Evolutionary conservation across 2,113 vertebrate genomes (phyloP).

Genomic region (Notechis scutatus): DNA sequence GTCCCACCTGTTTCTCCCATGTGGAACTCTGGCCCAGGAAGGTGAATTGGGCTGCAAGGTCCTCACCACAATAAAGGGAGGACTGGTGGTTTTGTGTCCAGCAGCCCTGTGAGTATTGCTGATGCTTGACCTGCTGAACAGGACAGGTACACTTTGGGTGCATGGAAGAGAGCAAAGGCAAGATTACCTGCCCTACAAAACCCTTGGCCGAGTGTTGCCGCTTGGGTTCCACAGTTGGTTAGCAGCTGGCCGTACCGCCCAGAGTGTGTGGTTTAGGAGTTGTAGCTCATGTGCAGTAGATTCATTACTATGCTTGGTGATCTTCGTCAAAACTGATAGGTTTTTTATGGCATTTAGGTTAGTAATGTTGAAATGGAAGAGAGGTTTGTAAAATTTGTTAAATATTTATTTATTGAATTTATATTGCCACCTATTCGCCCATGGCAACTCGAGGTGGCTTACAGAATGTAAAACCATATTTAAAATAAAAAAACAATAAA

Average conservation of each 20-base stretch:
- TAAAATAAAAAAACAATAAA: no score
- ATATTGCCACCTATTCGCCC: no score
- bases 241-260: neutral
- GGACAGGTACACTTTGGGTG: neutral
- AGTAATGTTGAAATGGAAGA: neutral
- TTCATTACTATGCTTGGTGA: no score
- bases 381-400: neutral
- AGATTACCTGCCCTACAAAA: neutral
- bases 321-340: neutral
- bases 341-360: neutral
- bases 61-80: neutral
- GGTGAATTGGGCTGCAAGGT: neutral
- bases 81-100: slow-evolving; percentile 9
- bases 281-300: neutral
- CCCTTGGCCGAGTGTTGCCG: neutral
- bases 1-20: neutral
- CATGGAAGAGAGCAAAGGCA: neutral
- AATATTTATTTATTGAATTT: neutral
- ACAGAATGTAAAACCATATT: no score
- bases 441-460: no score
- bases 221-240: neutral
- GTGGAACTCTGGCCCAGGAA: neutral
- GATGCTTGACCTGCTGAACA: neutral
- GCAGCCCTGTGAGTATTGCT: neutral
- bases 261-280: neutral